phyloP scores from a whole-genome alignment of 30 jellyfish, hydroid and myxozoan genomes.

The Morbakka virulenta region DNA sequence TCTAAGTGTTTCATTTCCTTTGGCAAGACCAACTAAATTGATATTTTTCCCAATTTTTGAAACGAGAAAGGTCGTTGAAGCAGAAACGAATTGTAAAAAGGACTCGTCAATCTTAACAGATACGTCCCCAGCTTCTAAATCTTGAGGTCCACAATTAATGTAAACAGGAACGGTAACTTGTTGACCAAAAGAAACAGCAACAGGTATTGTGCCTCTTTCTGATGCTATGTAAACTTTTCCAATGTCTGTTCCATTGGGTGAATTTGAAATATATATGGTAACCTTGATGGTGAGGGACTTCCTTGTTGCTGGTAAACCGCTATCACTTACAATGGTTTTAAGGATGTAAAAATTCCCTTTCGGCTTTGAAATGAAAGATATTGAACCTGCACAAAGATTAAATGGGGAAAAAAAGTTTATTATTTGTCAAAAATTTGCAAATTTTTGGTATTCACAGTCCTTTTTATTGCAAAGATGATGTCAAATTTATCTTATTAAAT shows the following conservation, averaged over 20 bases:
- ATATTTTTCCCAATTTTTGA: slow-evolving; percentile 13
- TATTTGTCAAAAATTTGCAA: neutral
- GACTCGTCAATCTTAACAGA: slow-evolving; percentile 13
- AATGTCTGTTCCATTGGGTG: slow-evolving; percentile 26
- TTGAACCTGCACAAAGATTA: slow-evolving; percentile 20
- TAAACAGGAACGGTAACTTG: slow-evolving; percentile 65
- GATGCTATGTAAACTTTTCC: slow-evolving; percentile 78
- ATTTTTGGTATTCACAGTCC: neutral
- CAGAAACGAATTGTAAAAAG: slow-evolving; percentile 25
- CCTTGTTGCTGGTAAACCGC: slow-evolving; percentile 27
- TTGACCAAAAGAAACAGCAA: slow-evolving; percentile 45
- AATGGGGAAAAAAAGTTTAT: neutral
- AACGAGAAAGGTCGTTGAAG: slow-evolving; percentile 10
- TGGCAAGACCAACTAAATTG: slow-evolving; percentile 56
- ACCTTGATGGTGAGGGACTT: slow-evolving; percentile 32
- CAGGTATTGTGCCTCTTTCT: slow-evolving; percentile 28
- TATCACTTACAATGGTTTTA: slow-evolving; percentile 47
- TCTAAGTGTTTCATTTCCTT: neutral
- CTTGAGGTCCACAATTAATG: slow-evolving; percentile 69
- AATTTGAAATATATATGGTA: slow-evolving; percentile 28
- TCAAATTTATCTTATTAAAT: neutral
- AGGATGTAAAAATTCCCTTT: slow-evolving; percentile 36
- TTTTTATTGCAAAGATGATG: neutral
- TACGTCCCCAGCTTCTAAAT: slow-evolving; percentile 68
- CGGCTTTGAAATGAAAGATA: slow-evolving; percentile 33